phyloP scores from a whole-genome alignment of 1,140 invertebrate species.

The Euwallacea similis region DNA sequence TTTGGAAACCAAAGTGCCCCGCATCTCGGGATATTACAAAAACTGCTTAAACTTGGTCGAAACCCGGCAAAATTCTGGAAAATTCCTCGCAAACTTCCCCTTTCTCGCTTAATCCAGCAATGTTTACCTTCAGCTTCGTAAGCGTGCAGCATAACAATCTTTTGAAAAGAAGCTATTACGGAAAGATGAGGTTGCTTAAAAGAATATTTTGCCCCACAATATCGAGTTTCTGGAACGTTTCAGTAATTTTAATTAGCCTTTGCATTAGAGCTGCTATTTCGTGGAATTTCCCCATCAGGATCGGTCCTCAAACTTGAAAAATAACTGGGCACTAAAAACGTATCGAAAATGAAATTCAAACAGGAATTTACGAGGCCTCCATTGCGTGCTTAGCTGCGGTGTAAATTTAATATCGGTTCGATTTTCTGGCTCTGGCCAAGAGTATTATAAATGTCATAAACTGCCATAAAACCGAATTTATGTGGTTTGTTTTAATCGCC shows the following conservation, averaged over 20 bases:
- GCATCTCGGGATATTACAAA: no score
- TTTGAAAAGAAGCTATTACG: neutral
- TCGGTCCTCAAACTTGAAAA: conserved; percentile 13
- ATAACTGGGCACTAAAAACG: conserved; percentile 24
- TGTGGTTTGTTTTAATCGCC: conserved; percentile 17
- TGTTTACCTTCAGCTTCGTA: neutral
- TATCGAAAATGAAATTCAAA: conserved; percentile 30
- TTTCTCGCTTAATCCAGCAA: neutral
- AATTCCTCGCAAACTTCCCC: neutral
- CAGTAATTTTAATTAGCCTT: neutral
- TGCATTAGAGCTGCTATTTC: neutral
- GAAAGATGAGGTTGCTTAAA: neutral
- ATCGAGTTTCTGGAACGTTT: neutral
- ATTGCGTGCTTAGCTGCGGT: conserved; percentile 22
- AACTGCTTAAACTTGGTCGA: no score
- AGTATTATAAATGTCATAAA: conserved; percentile 24
- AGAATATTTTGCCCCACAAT: neutral
- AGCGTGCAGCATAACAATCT: neutral
- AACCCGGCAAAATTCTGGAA: neutral
- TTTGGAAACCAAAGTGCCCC: no score
- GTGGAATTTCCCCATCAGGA: neutral
- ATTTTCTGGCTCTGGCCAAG: conserved; percentile 24
- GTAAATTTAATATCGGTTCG: conserved; percentile 27
- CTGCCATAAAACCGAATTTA: conserved; percentile 12
- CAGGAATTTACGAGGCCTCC: conserved; percentile 25